Percentiles rank a stretch among this genome's conserved stretches.
Evolutionary conservation across 2,888 invertebrate genomes (phyloP).

Genomic region (Athripsodes cinereus): DNA sequence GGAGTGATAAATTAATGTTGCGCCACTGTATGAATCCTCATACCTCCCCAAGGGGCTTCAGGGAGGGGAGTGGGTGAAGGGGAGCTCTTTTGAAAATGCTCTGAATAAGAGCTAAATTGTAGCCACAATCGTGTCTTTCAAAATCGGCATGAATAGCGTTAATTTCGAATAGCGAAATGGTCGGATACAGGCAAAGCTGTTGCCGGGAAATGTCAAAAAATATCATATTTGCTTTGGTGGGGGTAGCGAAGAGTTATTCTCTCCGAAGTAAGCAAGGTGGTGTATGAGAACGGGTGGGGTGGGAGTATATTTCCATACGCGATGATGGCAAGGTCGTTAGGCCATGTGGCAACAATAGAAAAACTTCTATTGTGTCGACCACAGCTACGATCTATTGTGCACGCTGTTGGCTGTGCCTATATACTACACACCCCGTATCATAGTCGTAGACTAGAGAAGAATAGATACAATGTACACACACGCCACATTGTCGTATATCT

Average conservation of each 20-base stretch:
- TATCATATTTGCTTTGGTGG: constrained; percentile 22
- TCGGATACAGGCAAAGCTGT: constrained; percentile 21
- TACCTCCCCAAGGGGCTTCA: constrained; percentile 11
- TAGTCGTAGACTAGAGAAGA: no score
- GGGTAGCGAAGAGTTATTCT: constrained; percentile 2
- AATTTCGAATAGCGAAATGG: constrained; percentile 41
- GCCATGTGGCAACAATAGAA: constrained; percentile 3
- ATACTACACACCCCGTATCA: no score
- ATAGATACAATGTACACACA: no score
- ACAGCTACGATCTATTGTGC: neutral
- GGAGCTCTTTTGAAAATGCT: constrained; percentile 41
- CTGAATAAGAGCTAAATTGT: constrained; percentile 58
- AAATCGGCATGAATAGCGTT: constrained; percentile 55
- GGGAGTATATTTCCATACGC: constrained; percentile 8
- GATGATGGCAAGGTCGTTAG: constrained; percentile 9
- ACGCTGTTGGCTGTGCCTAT: no score
- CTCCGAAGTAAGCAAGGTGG: neutral
- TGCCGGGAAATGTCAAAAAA: constrained; percentile 26
- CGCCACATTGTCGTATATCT: no score
- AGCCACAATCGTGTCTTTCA: constrained; percentile 56
- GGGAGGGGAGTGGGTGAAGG: constrained; percentile 21
- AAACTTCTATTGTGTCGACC: constrained; percentile 3
- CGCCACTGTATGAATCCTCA: constrained; percentile 10
- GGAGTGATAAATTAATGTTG: neutral
- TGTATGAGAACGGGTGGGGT: constrained; percentile 8